These are phyloP conservation scores for Zeuzera pyrina DNA, from an alignment of 2,888 invertebrate genomes.

Conservation along the genomic window DNA sequence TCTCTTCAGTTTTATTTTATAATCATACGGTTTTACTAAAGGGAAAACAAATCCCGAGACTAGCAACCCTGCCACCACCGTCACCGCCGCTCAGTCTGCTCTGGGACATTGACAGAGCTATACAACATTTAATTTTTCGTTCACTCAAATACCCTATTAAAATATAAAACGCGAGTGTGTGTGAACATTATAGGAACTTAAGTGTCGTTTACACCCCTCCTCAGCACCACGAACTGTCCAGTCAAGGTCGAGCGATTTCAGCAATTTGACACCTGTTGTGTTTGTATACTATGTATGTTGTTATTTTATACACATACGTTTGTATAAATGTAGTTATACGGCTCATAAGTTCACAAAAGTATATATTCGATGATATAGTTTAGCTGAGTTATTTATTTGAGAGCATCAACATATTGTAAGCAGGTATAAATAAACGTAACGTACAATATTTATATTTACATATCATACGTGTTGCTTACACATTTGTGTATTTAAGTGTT, in stretches of 20 bases:
- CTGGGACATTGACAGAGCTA: constrained; percentile 32
- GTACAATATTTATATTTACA: too few species aligned
- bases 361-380: too few species aligned
- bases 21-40: background rate
- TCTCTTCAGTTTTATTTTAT: background rate
- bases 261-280: constrained; percentile 61
- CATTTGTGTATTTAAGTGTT: too few species aligned
- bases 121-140: constrained; percentile 25
- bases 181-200: constrained; percentile 39
- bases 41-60: constrained; percentile 25
- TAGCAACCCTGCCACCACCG: constrained; percentile 49
- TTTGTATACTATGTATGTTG: constrained; percentile 49
- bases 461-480: too few species aligned
- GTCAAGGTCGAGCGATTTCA: constrained; percentile 46
- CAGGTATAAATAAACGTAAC: too few species aligned
- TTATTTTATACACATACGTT: constrained; percentile 22
- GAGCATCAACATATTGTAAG: too few species aligned
- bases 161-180: constrained; percentile 49
- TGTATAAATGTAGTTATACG: constrained; percentile 1
- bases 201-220: constrained; percentile 34
- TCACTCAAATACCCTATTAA: constrained; percentile 28
- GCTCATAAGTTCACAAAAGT: too few species aligned
- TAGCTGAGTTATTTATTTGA: too few species aligned
- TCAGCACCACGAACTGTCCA: constrained; percentile 28
- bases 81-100: constrained; percentile 41